Percentiles rank a stretch among this genome's conserved stretches.
phyloP scores from a whole-genome alignment of 2,888 invertebrate species.

The Heliconius cydno region DNA sequence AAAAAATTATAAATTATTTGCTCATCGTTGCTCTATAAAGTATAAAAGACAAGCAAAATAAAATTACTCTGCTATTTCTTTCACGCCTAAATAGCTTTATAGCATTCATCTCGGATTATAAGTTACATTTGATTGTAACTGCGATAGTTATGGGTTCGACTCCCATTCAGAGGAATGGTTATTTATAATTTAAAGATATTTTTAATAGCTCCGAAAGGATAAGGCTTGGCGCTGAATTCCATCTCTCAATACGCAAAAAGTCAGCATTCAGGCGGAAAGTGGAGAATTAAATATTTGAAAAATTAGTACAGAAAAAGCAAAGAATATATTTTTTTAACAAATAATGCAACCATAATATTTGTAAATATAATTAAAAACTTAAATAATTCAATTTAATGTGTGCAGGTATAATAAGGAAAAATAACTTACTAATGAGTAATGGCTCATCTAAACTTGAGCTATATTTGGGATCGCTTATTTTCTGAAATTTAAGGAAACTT shows the following conservation, averaged over 20 bases:
- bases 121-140: too few species aligned
- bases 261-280: not conserved
- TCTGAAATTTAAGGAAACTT: constrained; percentile 3
- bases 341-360: not conserved
- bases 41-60: not conserved
- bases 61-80: not conserved
- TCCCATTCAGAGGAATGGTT: not conserved
- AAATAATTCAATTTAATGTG: not conserved
- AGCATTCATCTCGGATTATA: not conserved
- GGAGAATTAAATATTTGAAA: not conserved
- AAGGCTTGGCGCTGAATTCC: too few species aligned
- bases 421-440: not conserved
- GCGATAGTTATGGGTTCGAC: not conserved
- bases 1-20: not conserved
- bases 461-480: constrained; percentile 14
- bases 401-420: not conserved
- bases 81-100: not conserved
- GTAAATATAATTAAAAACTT: not conserved
- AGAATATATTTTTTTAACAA: not conserved
- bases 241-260: not conserved
- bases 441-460: not conserved
- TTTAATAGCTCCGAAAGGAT: too few species aligned
- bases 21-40: not conserved
- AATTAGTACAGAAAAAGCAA: not conserved
- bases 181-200: too few species aligned